Percentiles rank a stretch among this genome's conserved stretches.
Conservation (phyloP, 2,113 vertebrate genomes). For the Tachuris rubrigastra region DNA sequence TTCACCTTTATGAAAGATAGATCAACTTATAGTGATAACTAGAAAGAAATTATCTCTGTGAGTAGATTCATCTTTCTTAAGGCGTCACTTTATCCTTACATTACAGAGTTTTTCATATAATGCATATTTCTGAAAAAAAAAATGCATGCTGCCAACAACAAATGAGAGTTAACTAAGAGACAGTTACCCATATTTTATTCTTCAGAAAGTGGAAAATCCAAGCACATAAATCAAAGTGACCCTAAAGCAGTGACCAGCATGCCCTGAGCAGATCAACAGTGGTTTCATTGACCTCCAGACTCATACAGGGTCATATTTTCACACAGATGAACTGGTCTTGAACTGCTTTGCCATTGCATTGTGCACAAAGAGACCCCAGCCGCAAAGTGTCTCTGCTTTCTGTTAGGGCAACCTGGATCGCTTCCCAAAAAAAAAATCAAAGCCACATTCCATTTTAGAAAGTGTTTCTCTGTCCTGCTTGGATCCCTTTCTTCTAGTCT, state of each 20-base stretch:
- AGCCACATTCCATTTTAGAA: neutral
- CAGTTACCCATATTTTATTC: conserved; percentile 21
- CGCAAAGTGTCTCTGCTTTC: conserved; percentile 40
- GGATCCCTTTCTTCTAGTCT: neutral
- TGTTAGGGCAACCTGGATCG: conserved; percentile 8
- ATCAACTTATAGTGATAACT: too few species aligned
- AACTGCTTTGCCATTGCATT: conserved; percentile 48
- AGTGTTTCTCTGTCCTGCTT: neutral
- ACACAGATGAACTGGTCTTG: conserved; percentile 67
- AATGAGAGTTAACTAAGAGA: neutral
- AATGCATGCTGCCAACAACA: neutral
- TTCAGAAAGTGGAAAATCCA: conserved; percentile 51
- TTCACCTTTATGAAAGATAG: neutral
- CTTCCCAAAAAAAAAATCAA: neutral
- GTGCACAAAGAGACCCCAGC: conserved; percentile 16
- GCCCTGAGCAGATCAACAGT: conserved; percentile 55
- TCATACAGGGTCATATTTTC: conserved; percentile 61
- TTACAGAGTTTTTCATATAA: neutral
- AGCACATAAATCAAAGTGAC: conserved; percentile 64
- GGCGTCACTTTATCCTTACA: neutral
- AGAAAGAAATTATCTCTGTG: neutral
- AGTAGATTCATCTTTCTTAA: neutral
- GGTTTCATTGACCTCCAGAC: conserved; percentile 54
- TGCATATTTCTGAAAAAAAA: neutral
- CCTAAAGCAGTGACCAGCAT: conserved; percentile 59